Evolutionary conservation across 2,888 invertebrate species (phyloP), one percentile per base, ranked within the genome.

Genomic region (Polydrusus cervinus): DNA sequence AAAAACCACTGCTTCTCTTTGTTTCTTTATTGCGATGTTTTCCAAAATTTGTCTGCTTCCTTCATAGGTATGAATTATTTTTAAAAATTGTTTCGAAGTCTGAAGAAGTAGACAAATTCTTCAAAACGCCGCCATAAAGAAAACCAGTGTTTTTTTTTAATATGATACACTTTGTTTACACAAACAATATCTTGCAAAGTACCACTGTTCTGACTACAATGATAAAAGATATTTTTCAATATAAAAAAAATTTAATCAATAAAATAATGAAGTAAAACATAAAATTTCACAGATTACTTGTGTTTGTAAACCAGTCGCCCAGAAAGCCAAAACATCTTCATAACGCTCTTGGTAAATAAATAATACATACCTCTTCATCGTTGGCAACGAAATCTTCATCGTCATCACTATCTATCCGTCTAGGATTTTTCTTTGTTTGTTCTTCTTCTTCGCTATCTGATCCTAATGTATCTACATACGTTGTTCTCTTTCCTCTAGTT

Each of bases 381-480:
- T 87, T 88, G 69, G 86, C 87, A 84, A 89, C 89, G 80, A 90
- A 89, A 76, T 86, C 89, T 82, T 88, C 89, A 81, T 47, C 25
- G 25, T 25, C 88, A 77, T 89, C 89, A 81, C 87, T 89, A 75
- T 16, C 25, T 45, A 72, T 74, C 60, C 66, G 67, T 64, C 77
- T 74, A 34, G 75, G 75, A 68, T 80, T 77, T 61, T 76, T 79
- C 53, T 65, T 76, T 3, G 62, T n/a, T 40, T 40, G 11, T 20
- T 45, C 11, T 14, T 88, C 88, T 85, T 92, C 94, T 83, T 92
- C 94, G 62, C 92, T 93, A 84, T 94, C 94, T 0, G 93, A 92
- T 78, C 92, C 92, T 66, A 92, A 89, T 83, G 90, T 91, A 87
- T 95, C 95, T 3, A 93, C 92, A 82, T 95, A 95, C 85, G 93